phyloP scores from a whole-genome alignment of 2,797 vertebrate species.

The Oreochromis mossambicus region DNA sequence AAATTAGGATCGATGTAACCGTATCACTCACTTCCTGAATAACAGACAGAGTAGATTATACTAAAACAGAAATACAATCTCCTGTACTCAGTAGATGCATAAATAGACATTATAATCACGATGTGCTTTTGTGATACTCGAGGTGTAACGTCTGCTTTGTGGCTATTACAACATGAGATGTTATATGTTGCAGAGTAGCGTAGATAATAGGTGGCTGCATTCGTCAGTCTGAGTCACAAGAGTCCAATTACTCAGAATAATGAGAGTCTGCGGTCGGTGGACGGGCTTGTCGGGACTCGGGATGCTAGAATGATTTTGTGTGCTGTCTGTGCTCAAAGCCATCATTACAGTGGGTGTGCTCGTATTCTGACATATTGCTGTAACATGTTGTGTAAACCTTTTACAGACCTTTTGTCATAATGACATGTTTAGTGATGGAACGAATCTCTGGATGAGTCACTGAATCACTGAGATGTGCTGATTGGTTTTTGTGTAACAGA shows the following conservation, averaged over 20 bases:
- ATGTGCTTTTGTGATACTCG: not conserved
- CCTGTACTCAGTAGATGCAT: not conserved
- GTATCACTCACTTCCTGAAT: not conserved
- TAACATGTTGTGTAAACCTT: not conserved
- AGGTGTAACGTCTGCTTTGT: not conserved
- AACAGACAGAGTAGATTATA: not conserved
- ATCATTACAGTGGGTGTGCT: not conserved
- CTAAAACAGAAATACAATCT: not conserved
- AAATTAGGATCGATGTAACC: not conserved
- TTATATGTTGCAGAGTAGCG: not conserved
- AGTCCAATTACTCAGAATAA: not conserved
- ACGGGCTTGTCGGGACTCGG: not conserved
- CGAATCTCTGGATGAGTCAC: not conserved
- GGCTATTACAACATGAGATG: not conserved
- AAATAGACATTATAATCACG: not conserved
- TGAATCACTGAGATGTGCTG: not conserved
- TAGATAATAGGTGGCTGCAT: not conserved
- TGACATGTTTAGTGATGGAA: accelerated
- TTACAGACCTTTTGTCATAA: not conserved
- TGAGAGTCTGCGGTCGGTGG: not conserved
- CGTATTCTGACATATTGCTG: not conserved
- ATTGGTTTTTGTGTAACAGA: not conserved
- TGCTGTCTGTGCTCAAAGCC: not conserved
- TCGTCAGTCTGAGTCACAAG: accelerated
- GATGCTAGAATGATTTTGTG: not conserved